Evolutionary conservation across 2,113 vertebrate species (phyloP), one percentile per base, ranked within the genome.

Genomic region (Cottus gobio): DNA sequence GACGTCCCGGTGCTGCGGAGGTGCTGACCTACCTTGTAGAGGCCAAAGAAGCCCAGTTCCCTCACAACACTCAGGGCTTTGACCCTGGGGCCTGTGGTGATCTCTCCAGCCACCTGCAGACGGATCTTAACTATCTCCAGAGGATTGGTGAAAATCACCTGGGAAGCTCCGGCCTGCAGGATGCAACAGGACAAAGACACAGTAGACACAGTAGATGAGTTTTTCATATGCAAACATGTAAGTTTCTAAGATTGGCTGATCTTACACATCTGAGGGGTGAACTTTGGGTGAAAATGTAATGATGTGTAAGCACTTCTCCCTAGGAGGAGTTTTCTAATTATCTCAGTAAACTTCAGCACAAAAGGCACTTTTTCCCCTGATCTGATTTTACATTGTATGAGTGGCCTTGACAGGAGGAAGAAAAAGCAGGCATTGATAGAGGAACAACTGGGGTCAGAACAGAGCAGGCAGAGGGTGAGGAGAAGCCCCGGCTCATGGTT

Each of bases 121-220:
- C 98, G 97, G 87, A 99, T 99, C 94, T 99, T 99, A 65, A 99
- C 98, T 18, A 99, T 99, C 95, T 99, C 98, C 92, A 99, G 91
- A 63, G 98, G 98, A 85, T 99, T 99, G 89, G 98, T 99, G 94
- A 99, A 99, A 87, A 99, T 97, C 81, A 99, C 98, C 92, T 99
- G 98, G 87, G 98, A 99, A 52, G 92, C 97, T 92, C 98, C 98
- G 56, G 98, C 98, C 98, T 99, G 90, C 61, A 93, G 80, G 58
- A 84, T 2, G 26, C 71, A 86, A 52, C 10, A 26, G n/a, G 31
- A 42, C 54, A 77, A 42, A 62, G 16, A 82, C 36, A 57, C 16
- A 30, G 37, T 36, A 62, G 16, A 82, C 36, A 57, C 16, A 30
- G 37, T 36, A 67, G 50, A 61, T 5, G 20, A 73, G 48, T 26